These are phyloP conservation scores for Terebella lapidaria DNA, from an alignment of 2,888 invertebrate genomes.

Conservation along the genomic window DNA sequence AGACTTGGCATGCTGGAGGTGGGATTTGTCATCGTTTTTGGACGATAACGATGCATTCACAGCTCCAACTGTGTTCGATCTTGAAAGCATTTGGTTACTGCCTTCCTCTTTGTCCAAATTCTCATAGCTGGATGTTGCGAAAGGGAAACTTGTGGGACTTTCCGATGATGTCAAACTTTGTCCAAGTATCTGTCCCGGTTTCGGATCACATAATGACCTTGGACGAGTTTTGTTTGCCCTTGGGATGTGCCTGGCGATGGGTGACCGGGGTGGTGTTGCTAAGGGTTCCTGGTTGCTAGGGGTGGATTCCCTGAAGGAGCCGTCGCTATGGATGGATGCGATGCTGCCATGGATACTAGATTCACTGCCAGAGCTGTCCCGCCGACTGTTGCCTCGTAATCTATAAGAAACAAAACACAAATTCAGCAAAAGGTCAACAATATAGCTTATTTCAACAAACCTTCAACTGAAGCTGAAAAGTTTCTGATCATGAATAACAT, in stretches of 20 bases:
- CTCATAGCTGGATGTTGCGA: background rate
- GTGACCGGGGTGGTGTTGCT: background rate
- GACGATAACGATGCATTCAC: too few relatives aligned
- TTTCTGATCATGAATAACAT: background rate
- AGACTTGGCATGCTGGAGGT: background rate
- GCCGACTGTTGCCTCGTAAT: background rate
- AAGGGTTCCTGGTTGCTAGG: background rate
- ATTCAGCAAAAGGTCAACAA: background rate
- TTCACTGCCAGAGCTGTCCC: slow-evolving; percentile 1
- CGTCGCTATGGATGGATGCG: background rate
- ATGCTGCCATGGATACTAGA: background rate
- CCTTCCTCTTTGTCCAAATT: background rate
- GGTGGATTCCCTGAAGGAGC: background rate
- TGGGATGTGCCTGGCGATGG: background rate
- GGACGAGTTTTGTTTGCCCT: background rate
- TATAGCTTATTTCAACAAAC: background rate
- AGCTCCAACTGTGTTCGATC: background rate
- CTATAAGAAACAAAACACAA: background rate
- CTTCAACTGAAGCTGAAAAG: too few relatives aligned
- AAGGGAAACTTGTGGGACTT: background rate
- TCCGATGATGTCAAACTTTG: background rate
- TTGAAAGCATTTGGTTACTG: background rate
- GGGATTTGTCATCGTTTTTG: background rate
- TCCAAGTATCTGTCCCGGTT: background rate
- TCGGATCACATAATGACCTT: background rate